phyloP scores from a whole-genome alignment of 2,797 vertebrate genomes.

The Chloroceryle amazona region DNA sequence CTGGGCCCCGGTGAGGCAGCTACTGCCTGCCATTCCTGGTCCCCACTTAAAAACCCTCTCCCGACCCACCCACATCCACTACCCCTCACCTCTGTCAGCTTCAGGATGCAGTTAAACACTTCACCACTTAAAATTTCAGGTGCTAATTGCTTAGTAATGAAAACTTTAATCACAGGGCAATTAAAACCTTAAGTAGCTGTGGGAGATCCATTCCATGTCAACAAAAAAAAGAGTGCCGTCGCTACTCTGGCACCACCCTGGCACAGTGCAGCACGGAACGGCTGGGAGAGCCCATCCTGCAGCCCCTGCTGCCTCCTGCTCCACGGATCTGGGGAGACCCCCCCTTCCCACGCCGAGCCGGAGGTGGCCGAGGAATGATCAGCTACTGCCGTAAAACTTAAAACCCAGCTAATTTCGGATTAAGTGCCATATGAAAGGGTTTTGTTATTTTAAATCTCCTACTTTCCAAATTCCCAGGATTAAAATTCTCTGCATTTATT shows the following conservation, averaged over 20 bases:
- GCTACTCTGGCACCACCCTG: background rate
- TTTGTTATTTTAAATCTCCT: conserved; percentile 77
- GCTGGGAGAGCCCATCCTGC: background rate
- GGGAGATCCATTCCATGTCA: conserved; percentile 72
- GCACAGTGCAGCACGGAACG: fast-evolving
- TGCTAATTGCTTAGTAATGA: conserved; percentile 78
- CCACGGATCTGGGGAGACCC: background rate
- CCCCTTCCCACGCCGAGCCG: background rate
- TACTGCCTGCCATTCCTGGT: background rate
- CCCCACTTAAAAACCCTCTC: background rate
- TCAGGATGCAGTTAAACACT: conserved; percentile 70
- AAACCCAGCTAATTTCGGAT: conserved; percentile 69
- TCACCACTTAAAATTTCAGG: conserved; percentile 75
- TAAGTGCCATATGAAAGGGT: conserved; percentile 73
- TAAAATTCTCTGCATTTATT: conserved; percentile 76
- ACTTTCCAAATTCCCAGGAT: conserved; percentile 74
- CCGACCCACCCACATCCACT: conserved; percentile 43
- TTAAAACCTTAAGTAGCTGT: conserved; percentile 74
- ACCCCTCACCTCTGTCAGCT: conserved; percentile 61
- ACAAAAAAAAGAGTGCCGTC: conserved; percentile 24
- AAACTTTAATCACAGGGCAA: conserved; percentile 76
- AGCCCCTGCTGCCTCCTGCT: background rate
- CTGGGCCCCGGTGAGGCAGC: background rate
- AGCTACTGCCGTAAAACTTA: conserved; percentile 37
- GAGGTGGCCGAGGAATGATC: conserved; percentile 48